These are phyloP conservation scores for Sebastes schlegelii DNA, from an alignment of 2,113 vertebrate genomes.

Conservation along the genomic window DNA sequence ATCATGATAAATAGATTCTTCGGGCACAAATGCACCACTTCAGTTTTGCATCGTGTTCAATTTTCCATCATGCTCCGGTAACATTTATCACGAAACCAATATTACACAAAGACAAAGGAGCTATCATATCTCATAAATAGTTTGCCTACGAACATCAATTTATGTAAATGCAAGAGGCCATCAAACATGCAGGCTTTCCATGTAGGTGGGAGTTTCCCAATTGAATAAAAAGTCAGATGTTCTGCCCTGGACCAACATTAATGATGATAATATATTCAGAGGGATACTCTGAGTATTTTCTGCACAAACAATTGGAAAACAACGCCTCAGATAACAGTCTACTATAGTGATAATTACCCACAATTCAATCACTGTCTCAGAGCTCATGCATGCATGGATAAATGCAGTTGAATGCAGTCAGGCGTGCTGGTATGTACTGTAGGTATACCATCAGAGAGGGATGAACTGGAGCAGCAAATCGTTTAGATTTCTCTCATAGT, in stretches of 20 bases:
- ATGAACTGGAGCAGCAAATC: conserved; percentile 3
- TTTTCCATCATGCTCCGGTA: background rate
- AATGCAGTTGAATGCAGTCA: background rate
- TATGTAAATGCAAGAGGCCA: no score
- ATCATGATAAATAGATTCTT: no score
- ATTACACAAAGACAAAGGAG: background rate
- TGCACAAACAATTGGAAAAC: background rate
- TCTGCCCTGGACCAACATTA: background rate
- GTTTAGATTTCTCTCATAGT: background rate
- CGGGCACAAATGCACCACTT: background rate
- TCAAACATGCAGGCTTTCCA: background rate
- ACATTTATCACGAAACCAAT: background rate
- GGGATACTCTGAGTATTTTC: background rate
- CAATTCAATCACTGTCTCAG: no score
- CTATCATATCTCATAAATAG: background rate
- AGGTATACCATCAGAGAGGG: conserved; percentile 7
- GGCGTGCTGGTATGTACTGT: background rate
- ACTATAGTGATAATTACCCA: background rate
- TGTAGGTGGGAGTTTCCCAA: conserved; percentile 9
- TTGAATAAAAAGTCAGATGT: conserved; percentile 25
- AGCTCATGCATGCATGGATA: background rate
- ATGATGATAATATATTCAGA: no score
- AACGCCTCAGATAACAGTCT: background rate
- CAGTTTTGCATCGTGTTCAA: background rate
- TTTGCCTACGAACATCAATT: no score